Base-by-base conservation (phyloP, 2,888 invertebrate genomes). In the Phortica magna region DNA sequence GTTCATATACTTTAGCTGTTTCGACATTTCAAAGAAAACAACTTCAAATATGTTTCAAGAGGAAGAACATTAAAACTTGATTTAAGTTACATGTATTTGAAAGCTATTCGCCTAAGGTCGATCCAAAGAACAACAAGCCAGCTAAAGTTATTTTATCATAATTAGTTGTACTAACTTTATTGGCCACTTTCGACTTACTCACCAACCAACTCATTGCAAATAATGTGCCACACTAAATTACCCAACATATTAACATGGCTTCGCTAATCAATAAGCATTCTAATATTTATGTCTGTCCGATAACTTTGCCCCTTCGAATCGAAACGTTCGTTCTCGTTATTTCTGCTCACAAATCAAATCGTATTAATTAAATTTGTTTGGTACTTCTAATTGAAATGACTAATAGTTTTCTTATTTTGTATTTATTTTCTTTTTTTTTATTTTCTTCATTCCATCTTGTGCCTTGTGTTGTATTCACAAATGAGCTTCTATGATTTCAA, bases 311-410 rank as follows among this genome's bases (percentile, higher is more conserved):
- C 53, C 43, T 74, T 72, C 65, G 77, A 48, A 48, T 67, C 74
- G 74, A 67, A 48, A 71, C 48, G n/a, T n/a, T 48, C 14, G 6
- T 22, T 67, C 64, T 41, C 71, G n/a, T 64, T 70, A 73, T 31
- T 31, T 31, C 76, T 73, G 74, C 74, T 76, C 68, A 70, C 42
- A 48, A 79, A 87, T 84, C 78, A 77, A 80, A 85, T 85, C 77
- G 76, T 81, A 88, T 77, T 85, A 88, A 85, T 88, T 85, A 84
- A 80, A 88, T 87, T 85, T 85, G 84, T 86, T 84, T 85, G 83
- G 82, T 81, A 77, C 80, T 61, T 89, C 89, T 88, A 85, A 85
- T 85, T 84, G 84, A 81, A 80, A 79, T 78, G 64, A 75, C 86
- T 81, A 79, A 85, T 77, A 75, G 72, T 73, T 9, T 43, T 19